Base-by-base conservation (phyloP, 2,888 invertebrate species). In the Hipparchia semele region DNA sequence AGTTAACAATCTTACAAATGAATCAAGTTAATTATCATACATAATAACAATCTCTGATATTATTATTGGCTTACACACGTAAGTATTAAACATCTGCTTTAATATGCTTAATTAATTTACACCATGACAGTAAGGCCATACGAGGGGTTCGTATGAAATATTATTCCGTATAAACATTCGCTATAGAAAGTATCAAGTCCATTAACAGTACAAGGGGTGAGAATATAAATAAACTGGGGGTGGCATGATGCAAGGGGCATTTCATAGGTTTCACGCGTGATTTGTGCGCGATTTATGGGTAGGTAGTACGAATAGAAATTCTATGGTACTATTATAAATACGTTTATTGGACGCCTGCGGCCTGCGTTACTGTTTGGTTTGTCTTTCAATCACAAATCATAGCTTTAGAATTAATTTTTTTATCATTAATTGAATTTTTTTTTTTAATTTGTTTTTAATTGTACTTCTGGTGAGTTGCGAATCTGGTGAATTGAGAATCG, bases 41-140 rank as follows among this genome's bases (percentile, higher is more conserved):
- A 39, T 39, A 4, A 39, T 39, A n/a, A 56, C 56, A 56, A 67
- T 67, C 45, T n/a, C 54, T 56, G 6, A 58, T 58, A 67, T 66
- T 54, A 67, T 46, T 45, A 58, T 23, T 9, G 53, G 58, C 58
- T 58, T 67, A 67, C 67, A 67, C 67, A 45, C 67, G 67, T 61
- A 61, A 61, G 60, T 67, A 12, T 45, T 9, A 61, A 46, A 72
- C 72, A 75, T 68, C 59, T 75, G 64, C 70, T 71, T 71, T 71
- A 69, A 68, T 62, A 69, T 64, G 68, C 70, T 74, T 76, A 79
- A 76, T 79, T 75, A 77, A 78, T 73, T 76, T 71, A 72, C 74
- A 72, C 70, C 67, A 67, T 72, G 61, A 72, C 73, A 75, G 69
- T 73, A 70, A 67, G 70, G 68, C 71, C 72, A 68, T 64, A 61